Percentiles rank a stretch among this genome's conserved stretches.
Conservation (phyloP, 2,888 invertebrate species). For the Anaspis maculata region DNA sequence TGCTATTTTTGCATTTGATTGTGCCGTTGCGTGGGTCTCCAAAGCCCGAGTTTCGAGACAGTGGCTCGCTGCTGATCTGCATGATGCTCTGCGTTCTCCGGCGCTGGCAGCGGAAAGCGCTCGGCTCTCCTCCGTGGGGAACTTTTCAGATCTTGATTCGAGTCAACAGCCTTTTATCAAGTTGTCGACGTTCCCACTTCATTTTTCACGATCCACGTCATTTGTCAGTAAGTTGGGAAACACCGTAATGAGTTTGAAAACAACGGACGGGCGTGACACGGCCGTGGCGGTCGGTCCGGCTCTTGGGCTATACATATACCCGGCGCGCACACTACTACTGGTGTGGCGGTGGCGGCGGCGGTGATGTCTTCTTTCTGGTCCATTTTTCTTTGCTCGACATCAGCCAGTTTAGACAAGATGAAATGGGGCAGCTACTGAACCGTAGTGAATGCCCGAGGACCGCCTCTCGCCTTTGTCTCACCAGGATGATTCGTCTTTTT, state of each 20-base stretch:
- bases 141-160: conserved; percentile 31
- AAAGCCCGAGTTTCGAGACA: too few species aligned
- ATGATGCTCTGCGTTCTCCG: conserved; percentile 1
- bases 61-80: conserved; percentile 5
- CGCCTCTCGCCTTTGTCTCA: conserved; percentile 21
- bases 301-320: too few species aligned
- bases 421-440: conserved; percentile 24
- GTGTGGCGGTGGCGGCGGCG: too few species aligned
- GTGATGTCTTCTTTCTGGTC: conserved; percentile 19
- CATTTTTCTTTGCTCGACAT: conserved; percentile 24
- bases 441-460: conserved; percentile 18
- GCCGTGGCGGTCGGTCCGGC: conserved; percentile 11
- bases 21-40: too few species aligned
- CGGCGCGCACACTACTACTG: too few species aligned
- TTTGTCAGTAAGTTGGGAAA: conserved; percentile 42
- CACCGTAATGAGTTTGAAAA: conserved; percentile 43
- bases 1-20: too few species aligned
- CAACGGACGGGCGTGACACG: conserved; percentile 40
- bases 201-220: conserved; percentile 43
- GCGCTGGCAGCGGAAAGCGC: conserved; percentile 2
- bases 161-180: conserved; percentile 42
- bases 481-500: conserved; percentile 13
- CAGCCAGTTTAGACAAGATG: conserved; percentile 19
- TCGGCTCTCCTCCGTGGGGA: conserved; percentile 4
- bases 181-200: conserved; percentile 41